These are phyloP conservation scores for Microctonus brassicae DNA, from an alignment of 2,888 invertebrate species.

Conservation along the genomic window DNA sequence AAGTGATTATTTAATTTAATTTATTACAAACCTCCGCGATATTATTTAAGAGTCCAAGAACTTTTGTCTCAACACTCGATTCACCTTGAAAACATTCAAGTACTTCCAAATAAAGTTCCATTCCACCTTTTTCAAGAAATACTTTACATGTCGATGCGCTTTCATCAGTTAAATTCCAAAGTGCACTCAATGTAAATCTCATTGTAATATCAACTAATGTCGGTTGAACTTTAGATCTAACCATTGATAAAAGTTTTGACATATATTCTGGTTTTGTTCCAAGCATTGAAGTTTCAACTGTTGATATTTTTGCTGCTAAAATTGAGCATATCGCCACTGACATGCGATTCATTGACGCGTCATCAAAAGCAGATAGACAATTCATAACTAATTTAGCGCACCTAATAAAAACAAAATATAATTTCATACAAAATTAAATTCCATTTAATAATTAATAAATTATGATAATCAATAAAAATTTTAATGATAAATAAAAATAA, in stretches of 20 bases:
- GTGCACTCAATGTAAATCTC: constrained; percentile 81
- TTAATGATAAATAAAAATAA: background rate
- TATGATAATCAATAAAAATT: background rate
- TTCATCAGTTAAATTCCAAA: constrained; percentile 86
- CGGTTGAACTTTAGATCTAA: constrained; percentile 72
- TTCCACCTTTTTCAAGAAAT: constrained; percentile 78
- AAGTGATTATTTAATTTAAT: constrained; percentile 1
- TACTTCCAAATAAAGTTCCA: constrained; percentile 77
- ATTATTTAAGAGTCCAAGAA: constrained; percentile 80
- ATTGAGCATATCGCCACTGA: constrained; percentile 86
- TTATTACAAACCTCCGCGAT: constrained; percentile 79
- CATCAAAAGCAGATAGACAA: constrained; percentile 78
- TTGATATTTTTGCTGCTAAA: constrained; percentile 76
- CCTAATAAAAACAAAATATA: constrained; percentile 58
- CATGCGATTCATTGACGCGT: constrained; percentile 81
- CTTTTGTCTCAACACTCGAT: constrained; percentile 81
- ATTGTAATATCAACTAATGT: constrained; percentile 77
- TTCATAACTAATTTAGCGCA: constrained; percentile 81
- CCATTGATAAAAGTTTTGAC: constrained; percentile 77
- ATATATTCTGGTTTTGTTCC: constrained; percentile 79
- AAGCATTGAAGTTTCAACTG: constrained; percentile 77
- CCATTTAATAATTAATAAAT: too few species aligned
- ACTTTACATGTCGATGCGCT: constrained; percentile 79
- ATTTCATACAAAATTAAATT: too few species aligned
- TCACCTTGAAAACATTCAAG: constrained; percentile 76